phyloP scores from a whole-genome alignment of 2,888 invertebrate species.

The Limnephilus rhombicus region DNA sequence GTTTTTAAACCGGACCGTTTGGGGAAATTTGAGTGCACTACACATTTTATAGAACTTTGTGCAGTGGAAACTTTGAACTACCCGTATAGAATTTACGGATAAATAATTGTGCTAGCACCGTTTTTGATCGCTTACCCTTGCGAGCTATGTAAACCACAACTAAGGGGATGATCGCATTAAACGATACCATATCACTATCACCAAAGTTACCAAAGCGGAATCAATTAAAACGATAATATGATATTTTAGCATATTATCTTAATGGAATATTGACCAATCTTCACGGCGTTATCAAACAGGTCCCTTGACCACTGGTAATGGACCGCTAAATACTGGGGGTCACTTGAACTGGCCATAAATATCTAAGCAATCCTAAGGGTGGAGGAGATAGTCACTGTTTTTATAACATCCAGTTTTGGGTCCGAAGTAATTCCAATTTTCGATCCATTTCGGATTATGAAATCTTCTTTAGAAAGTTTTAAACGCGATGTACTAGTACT shows the following conservation, averaged over 20 bases:
- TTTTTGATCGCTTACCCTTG: too few relatives aligned
- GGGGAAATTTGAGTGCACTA: too few relatives aligned
- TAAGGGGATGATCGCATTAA: neutral
- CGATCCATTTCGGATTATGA: neutral
- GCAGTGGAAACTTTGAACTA: too few relatives aligned
- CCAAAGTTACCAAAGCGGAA: neutral
- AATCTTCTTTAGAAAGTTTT: neutral
- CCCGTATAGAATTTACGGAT: too few relatives aligned
- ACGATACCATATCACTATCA: neutral
- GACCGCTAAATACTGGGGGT: constrained; percentile 43
- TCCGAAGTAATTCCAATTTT: neutral
- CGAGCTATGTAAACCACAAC: neutral
- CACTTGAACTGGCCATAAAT: constrained; percentile 54
- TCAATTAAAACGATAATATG: neutral
- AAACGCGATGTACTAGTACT: neutral
- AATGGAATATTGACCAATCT: neutral
- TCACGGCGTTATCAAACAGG: neutral
- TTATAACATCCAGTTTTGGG: neutral
- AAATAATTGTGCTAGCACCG: too few relatives aligned
- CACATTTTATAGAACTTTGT: too few relatives aligned
- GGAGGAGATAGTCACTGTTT: constrained; percentile 39
- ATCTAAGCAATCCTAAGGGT: constrained; percentile 13
- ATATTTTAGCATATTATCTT: constrained; percentile 2
- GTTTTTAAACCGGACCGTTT: too few relatives aligned
- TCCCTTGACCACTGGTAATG: constrained; percentile 25